These are phyloP conservation scores for Callinectes sapidus DNA, from an alignment of 2,888 invertebrate genomes.

Conservation along the genomic window DNA sequence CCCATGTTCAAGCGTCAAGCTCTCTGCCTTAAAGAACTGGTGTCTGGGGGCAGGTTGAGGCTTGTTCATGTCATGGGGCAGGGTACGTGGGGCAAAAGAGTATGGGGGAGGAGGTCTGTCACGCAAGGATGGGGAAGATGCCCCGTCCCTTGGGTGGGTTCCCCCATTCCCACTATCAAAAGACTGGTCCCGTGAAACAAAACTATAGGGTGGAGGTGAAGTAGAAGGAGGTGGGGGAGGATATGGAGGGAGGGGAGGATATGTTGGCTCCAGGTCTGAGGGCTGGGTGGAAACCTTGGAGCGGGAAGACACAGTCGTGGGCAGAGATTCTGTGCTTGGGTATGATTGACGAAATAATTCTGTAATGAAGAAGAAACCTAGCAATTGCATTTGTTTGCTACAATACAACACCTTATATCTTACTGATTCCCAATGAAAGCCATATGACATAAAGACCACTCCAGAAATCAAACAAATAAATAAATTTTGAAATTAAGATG, in stretches of 20 bases:
- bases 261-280: conserved; percentile 66
- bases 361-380: conserved; percentile 73
- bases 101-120: conserved; percentile 70
- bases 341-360: conserved; percentile 75
- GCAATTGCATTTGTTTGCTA: conserved; percentile 65
- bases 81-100: conserved; percentile 67
- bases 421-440: not conserved
- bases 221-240: conserved; percentile 69
- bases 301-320: conserved; percentile 72
- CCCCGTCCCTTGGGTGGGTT: conserved; percentile 55
- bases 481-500: not conserved
- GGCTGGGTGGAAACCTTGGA: conserved; percentile 66
- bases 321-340: conserved; percentile 75
- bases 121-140: conserved; percentile 58
- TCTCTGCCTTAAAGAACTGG: conserved; percentile 73
- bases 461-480: not conserved
- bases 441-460: not conserved
- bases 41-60: conserved; percentile 71
- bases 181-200: conserved; percentile 61
- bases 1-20: conserved; percentile 71
- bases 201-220: conserved; percentile 69
- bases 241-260: conserved; percentile 67
- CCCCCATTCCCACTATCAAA: conserved; percentile 63
- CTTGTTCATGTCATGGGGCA: conserved; percentile 65
- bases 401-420: conserved; percentile 7